A percentile compares a stretch with the other conserved stretches of the same genome.
Conservation (phyloP, 2,888 invertebrate species). For the Drosophila conformis region DNA sequence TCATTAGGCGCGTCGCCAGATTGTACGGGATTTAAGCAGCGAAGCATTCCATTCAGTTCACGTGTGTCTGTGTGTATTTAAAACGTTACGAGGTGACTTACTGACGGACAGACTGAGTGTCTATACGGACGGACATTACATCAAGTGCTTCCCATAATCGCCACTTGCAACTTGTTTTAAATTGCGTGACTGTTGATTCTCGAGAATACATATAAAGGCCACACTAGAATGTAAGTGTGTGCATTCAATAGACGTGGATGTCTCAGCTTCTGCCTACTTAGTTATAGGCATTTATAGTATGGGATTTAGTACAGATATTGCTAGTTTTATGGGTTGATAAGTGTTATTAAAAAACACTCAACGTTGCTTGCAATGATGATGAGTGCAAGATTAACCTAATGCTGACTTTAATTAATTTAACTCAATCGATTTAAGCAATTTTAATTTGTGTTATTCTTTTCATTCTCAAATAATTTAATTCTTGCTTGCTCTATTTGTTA, state of each 20-base stretch:
- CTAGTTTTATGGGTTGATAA: not conserved
- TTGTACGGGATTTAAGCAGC: constrained; percentile 35
- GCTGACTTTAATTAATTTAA: not conserved
- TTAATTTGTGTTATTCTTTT: not conserved
- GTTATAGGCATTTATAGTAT: constrained; percentile 11
- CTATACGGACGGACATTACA: constrained; percentile 30
- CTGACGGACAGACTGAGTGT: not conserved
- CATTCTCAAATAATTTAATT: not conserved
- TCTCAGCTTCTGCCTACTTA: constrained; percentile 10
- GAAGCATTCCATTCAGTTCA: constrained; percentile 23
- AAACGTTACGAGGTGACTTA: constrained; percentile 40
- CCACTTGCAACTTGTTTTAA: constrained; percentile 46
- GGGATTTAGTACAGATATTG: constrained; percentile 4
- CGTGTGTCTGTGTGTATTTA: not conserved
- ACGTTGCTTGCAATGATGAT: not conserved
- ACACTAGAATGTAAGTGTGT: constrained; percentile 21
- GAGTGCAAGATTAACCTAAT: not conserved
- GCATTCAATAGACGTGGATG: constrained; percentile 12
- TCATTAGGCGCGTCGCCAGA: constrained; percentile 57
- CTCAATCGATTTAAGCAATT: not conserved
- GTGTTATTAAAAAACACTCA: not conserved
- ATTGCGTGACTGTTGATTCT: constrained; percentile 68
- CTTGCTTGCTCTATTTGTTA: not conserved
- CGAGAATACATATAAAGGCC: constrained; percentile 12
- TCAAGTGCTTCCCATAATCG: constrained; percentile 68